Percentiles rank a stretch among this genome's conserved stretches.
These are phyloP conservation scores for Rhadina sibilatrix DNA, from an alignment of 2,113 vertebrate species.

Conservation along the genomic window DNA sequence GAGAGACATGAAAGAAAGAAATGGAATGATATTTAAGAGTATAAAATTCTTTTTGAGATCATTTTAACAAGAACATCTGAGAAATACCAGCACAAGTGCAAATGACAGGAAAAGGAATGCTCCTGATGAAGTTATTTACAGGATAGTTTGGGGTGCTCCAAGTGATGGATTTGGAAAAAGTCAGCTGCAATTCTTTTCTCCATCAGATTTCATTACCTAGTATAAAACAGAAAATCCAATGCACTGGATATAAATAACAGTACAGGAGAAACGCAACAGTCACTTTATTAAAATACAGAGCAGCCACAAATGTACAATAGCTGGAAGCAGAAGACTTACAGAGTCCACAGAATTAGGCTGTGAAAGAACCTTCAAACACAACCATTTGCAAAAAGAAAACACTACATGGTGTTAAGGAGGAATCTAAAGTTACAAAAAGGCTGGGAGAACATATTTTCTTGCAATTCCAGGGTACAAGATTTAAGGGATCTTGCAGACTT, in stretches of 20 bases:
- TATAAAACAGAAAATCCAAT: neutral
- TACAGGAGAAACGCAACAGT: neutral
- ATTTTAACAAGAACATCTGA: neutral
- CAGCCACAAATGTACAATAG: neutral
- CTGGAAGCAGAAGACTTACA: neutral
- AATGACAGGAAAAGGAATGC: neutral
- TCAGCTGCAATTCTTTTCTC: neutral
- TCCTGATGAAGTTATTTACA: neutral
- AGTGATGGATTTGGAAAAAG: neutral
- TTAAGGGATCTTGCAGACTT: neutral
- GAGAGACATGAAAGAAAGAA: neutral
- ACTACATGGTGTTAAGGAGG: neutral
- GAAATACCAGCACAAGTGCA: neutral
- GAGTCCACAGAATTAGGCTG: neutral
- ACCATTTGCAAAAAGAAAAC: neutral
- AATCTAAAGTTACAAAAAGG: neutral
- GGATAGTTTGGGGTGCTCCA: neutral
- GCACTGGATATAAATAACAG: neutral
- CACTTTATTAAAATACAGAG: neutral
- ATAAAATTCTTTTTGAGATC: neutral
- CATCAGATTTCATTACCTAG: neutral
- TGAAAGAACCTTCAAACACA: neutral
- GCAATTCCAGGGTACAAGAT: neutral
- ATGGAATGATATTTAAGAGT: neutral
- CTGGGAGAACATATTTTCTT: neutral